Base-by-base conservation (phyloP, 2,888 invertebrate genomes). In the Trisateles emortualis region DNA sequence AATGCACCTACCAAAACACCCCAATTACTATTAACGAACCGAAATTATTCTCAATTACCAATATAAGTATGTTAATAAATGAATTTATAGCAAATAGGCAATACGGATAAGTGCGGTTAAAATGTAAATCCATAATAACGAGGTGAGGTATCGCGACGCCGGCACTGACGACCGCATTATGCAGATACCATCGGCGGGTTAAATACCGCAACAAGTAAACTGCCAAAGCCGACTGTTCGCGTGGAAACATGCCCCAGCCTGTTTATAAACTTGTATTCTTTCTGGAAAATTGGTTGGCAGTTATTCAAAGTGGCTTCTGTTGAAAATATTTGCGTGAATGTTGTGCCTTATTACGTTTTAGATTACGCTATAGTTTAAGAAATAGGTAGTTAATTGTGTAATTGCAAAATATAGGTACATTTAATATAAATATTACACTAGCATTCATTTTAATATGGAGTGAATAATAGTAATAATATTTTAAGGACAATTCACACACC, bases 181-280 rank as follows among this genome's bases (percentile, higher is more conserved):
- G 89, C 83, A 86, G 89, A 91, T 91, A 85, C 76, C 83, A 85
- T 86, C 85, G 79, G 79, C 67, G 76, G 82, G 84, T 84, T 86
- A 84, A 88, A 90, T 83, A 84, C 88, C 87, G 90, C 91, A 91
- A 91, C 91, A 91, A 91, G 91, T 91, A 83, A 84, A 84, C 85
- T 80, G 81, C 68, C 79, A 76, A 77, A 81, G 72, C 72, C 67
- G 77, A 78, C 74, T 80, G 77, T 78, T 80, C 70, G 73, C 72
- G 68, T 69, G 66, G 69, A 69, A 76, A 72, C 71, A 71, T 69
- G 63, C 59, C 64, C 63, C 38, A 40, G 11, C 46, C 32, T 56
- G 51, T 51, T 40, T 44, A 33, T 55, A 59, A 64, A 68, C 56
- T 60, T 52, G 51, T 65, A 62, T 58, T 51, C 41, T 29, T 45